Percentiles rank a stretch among this genome's conserved stretches.
Evolutionary conservation across 2,113 vertebrate genomes (phyloP).

Genomic region (Oenanthe oenanthe): DNA sequence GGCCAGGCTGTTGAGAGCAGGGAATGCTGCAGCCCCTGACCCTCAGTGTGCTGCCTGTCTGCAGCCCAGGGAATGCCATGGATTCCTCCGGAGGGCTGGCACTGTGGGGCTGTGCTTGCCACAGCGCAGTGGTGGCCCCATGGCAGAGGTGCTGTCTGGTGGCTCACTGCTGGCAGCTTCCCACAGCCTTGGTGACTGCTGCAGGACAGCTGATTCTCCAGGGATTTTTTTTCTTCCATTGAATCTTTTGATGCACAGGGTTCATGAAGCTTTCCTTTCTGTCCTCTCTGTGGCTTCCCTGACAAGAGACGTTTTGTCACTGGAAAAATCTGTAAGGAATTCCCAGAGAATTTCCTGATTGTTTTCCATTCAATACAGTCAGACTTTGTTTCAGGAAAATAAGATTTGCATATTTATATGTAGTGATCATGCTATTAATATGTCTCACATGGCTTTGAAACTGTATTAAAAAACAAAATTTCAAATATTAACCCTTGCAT

Average conservation of each 20-base stretch:
- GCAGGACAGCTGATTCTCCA: neutral
- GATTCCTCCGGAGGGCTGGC: neutral
- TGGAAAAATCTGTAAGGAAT: neutral
- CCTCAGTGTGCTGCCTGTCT: neutral
- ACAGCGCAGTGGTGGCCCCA: too few relatives aligned
- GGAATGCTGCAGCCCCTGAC: neutral
- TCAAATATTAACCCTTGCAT: neutral
- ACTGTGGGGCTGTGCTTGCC: neutral
- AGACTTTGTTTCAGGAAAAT: neutral
- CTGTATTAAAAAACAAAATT: neutral
- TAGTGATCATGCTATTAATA: neutral
- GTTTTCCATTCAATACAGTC: neutral
- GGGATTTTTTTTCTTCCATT: neutral
- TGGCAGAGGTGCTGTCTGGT: neutral
- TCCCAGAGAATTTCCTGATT: neutral
- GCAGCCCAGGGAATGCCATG: neutral
- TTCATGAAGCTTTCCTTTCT: neutral
- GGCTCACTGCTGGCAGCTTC: neutral
- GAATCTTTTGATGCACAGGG: neutral
- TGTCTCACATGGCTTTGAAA: neutral
- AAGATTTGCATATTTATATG: neutral
- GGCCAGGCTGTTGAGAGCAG: neutral
- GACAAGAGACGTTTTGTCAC: neutral
- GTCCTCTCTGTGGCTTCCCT: neutral
- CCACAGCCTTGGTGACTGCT: neutral